Percentiles rank a stretch among this genome's conserved stretches.
Conservation (phyloP, 2,113 vertebrate species). For the Spermophilus dauricus region DNA sequence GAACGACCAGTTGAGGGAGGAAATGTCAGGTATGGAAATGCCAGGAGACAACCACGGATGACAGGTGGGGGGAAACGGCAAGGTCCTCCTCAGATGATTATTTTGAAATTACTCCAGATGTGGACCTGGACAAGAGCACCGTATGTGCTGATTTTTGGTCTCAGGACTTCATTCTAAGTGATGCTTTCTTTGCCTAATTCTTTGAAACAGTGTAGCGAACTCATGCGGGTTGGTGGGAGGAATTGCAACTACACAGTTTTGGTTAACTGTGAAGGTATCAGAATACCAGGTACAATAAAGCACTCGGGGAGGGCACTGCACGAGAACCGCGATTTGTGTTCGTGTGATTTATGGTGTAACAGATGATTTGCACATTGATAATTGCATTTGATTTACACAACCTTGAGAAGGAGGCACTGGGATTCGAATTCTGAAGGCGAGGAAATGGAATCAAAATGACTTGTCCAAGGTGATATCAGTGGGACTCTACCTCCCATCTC, state of each 20-base stretch:
- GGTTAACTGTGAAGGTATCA: background rate
- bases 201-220: background rate
- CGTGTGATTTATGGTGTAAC: background rate
- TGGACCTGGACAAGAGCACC: background rate
- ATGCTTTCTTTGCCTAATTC: background rate
- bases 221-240: rapidly evolving
- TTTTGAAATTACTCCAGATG: conserved; percentile 22
- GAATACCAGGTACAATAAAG: background rate
- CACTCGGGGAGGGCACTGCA: background rate
- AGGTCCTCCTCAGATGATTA: background rate
- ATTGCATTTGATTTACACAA: background rate
- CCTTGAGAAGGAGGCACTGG: background rate
- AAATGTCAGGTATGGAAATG: conserved; percentile 1
- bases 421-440: background rate
- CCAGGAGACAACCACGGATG: background rate
- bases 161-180: background rate
- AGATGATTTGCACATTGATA: background rate
- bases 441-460: background rate
- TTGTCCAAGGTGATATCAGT: background rate
- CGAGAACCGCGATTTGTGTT: background rate
- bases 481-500: background rate
- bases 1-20: background rate
- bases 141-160: background rate
- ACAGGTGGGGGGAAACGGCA: background rate
- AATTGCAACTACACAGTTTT: background rate